Base-by-base conservation (phyloP, 1,140 invertebrate genomes). In the Drosophila suzukii region DNA sequence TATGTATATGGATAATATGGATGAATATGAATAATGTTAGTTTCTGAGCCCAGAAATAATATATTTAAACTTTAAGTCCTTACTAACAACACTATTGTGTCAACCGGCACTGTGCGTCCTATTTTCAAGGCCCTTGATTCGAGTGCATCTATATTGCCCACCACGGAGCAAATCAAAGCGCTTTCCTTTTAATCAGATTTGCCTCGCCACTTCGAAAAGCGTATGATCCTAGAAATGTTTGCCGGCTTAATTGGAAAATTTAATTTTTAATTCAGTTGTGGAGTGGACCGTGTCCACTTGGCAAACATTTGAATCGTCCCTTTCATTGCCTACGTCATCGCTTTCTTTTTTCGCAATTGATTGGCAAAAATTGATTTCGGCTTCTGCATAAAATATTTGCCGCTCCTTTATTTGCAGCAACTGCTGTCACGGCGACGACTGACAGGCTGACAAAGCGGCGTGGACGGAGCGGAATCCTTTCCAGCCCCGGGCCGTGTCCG, bases 311-410 rank as follows among this genome's bases (percentile, higher is more conserved):
- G 50, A 78, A 68, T 68, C 73, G 73, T 30, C 63, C 71, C 75
- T 70, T 68, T 68, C 79, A 58, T 54, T 46, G 49, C 54, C 55
- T 43, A 75, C 55, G 63, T 46, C 70, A 61, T 58, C 77, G 67
- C 68, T 60, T 78, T 61, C 79, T 81, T 86, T 77, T 80, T 88
- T 74, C 72, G 73, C 80, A 89, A 89, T 88, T 80, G 83, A 88
- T 89, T 83, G 83, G 85, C 76, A 84, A 84, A 88, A 88, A 88
- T 89, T 77, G 76, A 89, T 89, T 89, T 80, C 79, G 66, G 83
- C 83, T 89, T 80, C 76, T 89, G 80, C 84, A 88, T 88, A 89
- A 89, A 83, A 83, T 88, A 88, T 89, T 88, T 78, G 72, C 38
- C 36, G 63, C 53, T 70, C 66, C 77, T 88, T 80, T 89, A 83